Evolutionary conservation across 1,140 invertebrate genomes (phyloP), one percentile per base, ranked within the genome.

Genomic region (Lepidurus packardi): DNA sequence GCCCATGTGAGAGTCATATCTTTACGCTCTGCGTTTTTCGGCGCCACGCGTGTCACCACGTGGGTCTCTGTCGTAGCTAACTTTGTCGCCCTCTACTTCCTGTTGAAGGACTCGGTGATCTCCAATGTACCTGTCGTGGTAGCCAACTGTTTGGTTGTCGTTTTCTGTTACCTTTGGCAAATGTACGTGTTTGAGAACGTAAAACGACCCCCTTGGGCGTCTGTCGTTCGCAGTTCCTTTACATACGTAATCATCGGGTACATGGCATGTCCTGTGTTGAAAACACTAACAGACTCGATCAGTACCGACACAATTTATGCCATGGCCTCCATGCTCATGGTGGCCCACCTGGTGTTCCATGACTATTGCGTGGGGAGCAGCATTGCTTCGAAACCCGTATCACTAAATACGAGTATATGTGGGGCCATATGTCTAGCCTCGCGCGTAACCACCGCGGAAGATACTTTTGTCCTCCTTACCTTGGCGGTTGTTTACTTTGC

Each of bases 291-390:
- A 0, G 94, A 97, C 84, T 96, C 95, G 0, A 93, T 98, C 0
- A 97, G 95, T 83, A 98, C 96, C 1, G 96, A 99, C 84, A 98
- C 96, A 2, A 98, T 98, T 83, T 98, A 98, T 83, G 92, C 93
- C 1, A 95, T 92, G 87, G 91, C 94, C 25, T 90, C 92, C 74
- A 88, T 95, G 47, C 95, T 97, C 90, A 90, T 98, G 84, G 81
- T 95, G 0, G 85, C 93, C 7, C 95, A 98, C 87, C 86, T 99
- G 45, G 88, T 95, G 78, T 97, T 97, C 83, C 94, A 93, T 83
- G 93, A 98, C 84, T 99, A 98, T 84, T 93, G 94, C 16, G 88
- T 94, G 1, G 88, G 91, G 53, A 92, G 91, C 47, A 91, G 94
- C 21, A 89, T 93, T 73, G 89, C 93, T 21, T 94, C 91, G 0